Percentiles rank a stretch among this genome's conserved stretches.
Evolutionary conservation across 2,113 vertebrate species (phyloP).

Genomic region (Aegotheles bennettii): DNA sequence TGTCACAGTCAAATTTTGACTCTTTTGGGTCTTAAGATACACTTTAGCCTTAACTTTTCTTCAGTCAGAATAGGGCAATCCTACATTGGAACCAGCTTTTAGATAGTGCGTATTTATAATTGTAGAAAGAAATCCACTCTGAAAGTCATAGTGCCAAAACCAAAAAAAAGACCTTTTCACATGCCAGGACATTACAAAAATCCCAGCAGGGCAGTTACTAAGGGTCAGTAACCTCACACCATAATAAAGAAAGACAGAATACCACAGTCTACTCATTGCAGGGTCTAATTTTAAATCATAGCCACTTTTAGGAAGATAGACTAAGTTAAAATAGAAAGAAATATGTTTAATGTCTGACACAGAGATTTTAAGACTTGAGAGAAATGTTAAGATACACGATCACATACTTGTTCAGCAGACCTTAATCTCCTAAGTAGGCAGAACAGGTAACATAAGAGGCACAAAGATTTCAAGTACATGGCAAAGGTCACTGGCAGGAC

Average conservation of each 20-base stretch:
- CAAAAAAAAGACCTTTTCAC: neutral
- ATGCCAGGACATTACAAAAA: slow-evolving; percentile 6
- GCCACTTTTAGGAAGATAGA: neutral
- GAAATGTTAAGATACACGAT: neutral
- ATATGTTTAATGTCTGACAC: neutral
- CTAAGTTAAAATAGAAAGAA: neutral
- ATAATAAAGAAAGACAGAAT: neutral
- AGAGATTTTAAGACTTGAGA: neutral
- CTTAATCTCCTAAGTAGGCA: neutral
- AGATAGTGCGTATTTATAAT: neutral
- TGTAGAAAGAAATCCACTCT: neutral
- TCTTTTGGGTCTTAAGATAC: neutral
- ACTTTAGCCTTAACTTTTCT: neutral
- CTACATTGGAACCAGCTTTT: neutral
- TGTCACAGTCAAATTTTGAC: neutral
- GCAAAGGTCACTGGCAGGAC: neutral
- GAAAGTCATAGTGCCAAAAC: neutral
- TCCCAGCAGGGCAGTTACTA: slow-evolving; percentile 7
- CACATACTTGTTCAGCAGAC: neutral
- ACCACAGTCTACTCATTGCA: neutral
- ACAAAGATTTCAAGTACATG: neutral
- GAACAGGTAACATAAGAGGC: neutral
- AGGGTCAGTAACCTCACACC: neutral
- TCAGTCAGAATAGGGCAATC: neutral
- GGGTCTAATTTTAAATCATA: slow-evolving; percentile 21